phyloP scores from a whole-genome alignment of 2,888 invertebrate species.

The Epicampocera succincta region DNA sequence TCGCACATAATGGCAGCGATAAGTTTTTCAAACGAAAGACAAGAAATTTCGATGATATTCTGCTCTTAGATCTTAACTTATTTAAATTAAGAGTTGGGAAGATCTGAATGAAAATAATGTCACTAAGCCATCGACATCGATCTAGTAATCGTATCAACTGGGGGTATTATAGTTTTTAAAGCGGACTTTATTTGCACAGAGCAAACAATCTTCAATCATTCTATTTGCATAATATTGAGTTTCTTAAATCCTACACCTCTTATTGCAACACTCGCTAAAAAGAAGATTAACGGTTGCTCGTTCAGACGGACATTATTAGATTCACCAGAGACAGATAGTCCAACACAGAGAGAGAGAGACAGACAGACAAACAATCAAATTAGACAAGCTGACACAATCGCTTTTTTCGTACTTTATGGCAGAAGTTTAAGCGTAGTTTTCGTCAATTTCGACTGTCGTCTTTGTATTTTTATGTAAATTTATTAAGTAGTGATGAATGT shows the following conservation, averaged over 20 bases:
- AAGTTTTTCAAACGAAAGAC: too few relatives aligned
- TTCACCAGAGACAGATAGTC: neutral
- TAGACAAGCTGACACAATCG: conserved; percentile 49
- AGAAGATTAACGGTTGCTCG: conserved; percentile 24
- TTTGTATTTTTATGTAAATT: conserved; percentile 50
- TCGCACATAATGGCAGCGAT: too few relatives aligned
- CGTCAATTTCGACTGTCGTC: conserved; percentile 40
- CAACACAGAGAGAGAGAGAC: neutral
- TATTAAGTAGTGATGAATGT: conserved; percentile 41
- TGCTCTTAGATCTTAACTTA: too few relatives aligned
- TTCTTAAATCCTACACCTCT: neutral
- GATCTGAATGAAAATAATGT: too few relatives aligned
- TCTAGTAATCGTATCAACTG: too few relatives aligned
- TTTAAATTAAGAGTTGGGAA: too few relatives aligned
- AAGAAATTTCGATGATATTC: too few relatives aligned
- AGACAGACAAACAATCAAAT: conserved; percentile 27
- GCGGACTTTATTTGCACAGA: too few relatives aligned
- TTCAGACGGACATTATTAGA: conserved; percentile 25
- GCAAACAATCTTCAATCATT: too few relatives aligned
- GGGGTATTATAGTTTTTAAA: too few relatives aligned
- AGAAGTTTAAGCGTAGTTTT: conserved; percentile 39
- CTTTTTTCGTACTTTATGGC: conserved; percentile 7
- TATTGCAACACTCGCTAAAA: neutral
- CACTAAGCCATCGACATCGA: too few relatives aligned
- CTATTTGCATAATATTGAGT: too few relatives aligned